Evolutionary conservation across 2,888 invertebrate species (phyloP), one percentile per base, ranked within the genome.

Genomic region (Agapostemon virescens): DNA sequence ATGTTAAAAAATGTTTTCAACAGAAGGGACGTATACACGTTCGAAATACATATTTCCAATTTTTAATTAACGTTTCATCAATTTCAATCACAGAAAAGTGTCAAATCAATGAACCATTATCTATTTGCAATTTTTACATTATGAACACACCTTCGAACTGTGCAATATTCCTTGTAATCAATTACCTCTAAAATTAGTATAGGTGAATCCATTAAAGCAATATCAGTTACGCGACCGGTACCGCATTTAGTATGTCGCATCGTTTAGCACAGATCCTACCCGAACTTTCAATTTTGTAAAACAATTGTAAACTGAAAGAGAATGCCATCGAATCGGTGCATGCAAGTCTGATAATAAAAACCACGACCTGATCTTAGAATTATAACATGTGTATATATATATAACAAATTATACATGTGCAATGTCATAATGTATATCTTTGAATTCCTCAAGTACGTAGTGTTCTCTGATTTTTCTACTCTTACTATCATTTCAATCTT

Each of bases 191-290:
- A 70, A 42, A 33, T 42, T 42, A 38, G 6, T 61, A 40, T 30
- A 42, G 26, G 1, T 23, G 2, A 33, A 33, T 13, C 3, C 40
- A 33, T 61, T 42, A 17, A 36, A 45, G 42, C 17, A 23, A 33
- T 11, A 6, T 36, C 17, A 36, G 26, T 40, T 52, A 23, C 23
- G 49, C n/a, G 23, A 33, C 26, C 30, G 23, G 20, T 13, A 20
- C 30, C 17, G 23, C n/a, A 38, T 38, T 45, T 66, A 30, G 42
- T 7, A 26, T 3, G 26, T 7, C 40, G 40, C 26, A 42, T 58
- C 49, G 42, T 61, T 77, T 71, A 71, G 71, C 67, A 71, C 58
- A 58, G 52, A 67, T 71, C 71, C 67, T 77, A 58, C 71, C 58
- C 77, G 71, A 70, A 38, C 17, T 67, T 67, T 70, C 55, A n/a